These are phyloP conservation scores for Callorhinus ursinus DNA, from an alignment of 2,113 vertebrate genomes.

Conservation along the genomic window DNA sequence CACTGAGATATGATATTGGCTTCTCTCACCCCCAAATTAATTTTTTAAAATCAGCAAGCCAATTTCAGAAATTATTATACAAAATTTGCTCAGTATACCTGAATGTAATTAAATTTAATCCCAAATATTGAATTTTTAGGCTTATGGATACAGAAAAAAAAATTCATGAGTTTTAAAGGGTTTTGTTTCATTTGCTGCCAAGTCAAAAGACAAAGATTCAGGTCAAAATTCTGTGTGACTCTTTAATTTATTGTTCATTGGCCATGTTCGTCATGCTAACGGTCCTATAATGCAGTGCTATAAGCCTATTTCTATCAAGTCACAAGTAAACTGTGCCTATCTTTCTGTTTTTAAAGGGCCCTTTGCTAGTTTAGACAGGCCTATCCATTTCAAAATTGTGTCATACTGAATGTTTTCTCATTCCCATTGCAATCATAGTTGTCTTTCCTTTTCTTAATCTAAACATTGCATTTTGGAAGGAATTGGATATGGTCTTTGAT, in stretches of 20 bases:
- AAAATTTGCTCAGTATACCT: slow-evolving; percentile 12
- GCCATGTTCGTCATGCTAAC: background rate
- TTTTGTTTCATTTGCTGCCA: background rate
- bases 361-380: slow-evolving; percentile 86
- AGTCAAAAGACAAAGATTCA: background rate
- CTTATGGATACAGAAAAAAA: background rate
- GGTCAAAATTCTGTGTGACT: background rate
- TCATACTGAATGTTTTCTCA: slow-evolving; percentile 61
- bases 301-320: slow-evolving; percentile 86
- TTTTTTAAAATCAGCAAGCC: slow-evolving; percentile 12
- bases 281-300: rapidly evolving
- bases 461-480: slow-evolving; percentile 71
- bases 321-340: slow-evolving; percentile 87
- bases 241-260: background rate
- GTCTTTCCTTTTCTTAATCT: slow-evolving; percentile 20
- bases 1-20: background rate
- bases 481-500: slow-evolving; percentile 86
- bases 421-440: background rate
- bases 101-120: background rate
- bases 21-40: background rate
- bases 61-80: background rate
- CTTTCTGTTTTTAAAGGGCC: slow-evolving; percentile 83
- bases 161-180: background rate
- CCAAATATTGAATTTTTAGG: slow-evolving; percentile 11
- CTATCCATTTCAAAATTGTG: slow-evolving; percentile 81